Base-by-base conservation (phyloP, 2,888 invertebrate genomes). In the Drosophila neonasuta region DNA sequence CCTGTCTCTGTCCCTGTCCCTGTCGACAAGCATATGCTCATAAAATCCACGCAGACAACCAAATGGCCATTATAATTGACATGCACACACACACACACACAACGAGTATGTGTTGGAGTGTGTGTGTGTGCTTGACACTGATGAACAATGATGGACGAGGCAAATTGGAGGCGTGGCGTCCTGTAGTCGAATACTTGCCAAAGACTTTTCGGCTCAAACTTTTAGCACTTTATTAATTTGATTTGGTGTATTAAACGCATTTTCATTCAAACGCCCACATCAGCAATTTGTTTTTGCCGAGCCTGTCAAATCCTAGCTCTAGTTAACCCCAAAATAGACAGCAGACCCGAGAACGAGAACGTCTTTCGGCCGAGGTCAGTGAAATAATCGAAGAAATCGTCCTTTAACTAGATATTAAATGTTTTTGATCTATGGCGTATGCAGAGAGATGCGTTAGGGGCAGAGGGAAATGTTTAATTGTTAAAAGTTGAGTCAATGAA, bases 161-260 rank as follows among this genome's bases (percentile, higher is more conserved):
- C 13, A 20, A 45, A 44, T 32, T 51, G 59, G 39, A 44, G 55
- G 65, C 58, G 65, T 71, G 58, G 45, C 24, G 24, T 24, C 41
- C 3, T 20, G n/a, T 30, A n/a, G 46, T 45, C 54, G 41, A 72
- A 67, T 62, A 67, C 75, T 57, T 58, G 48, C 11, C 60, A 55
- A 65, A 68, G 79, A 65, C 54, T 71, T 68, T 61, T 59, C 5
- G 57, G 49, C 57, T 57, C 36, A 62, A 77, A 81, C 68, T 84
- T 81, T 79, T 66, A 64, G 77, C 77, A 60, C 77, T 71, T 74
- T 81, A 86, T 86, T 86, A 84, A 79, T 80, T 84, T 79, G 52
- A 80, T 86, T 80, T 62, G 64, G 67, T 74, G 68, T 41, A 80
- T 76, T 83, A 62, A 82, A 77, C 73, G 71, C 62, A 67, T 77